Evolutionary conservation across 1,140 invertebrate species (phyloP), one percentile per base, ranked within the genome.

Genomic region (Nephila pilipes): DNA sequence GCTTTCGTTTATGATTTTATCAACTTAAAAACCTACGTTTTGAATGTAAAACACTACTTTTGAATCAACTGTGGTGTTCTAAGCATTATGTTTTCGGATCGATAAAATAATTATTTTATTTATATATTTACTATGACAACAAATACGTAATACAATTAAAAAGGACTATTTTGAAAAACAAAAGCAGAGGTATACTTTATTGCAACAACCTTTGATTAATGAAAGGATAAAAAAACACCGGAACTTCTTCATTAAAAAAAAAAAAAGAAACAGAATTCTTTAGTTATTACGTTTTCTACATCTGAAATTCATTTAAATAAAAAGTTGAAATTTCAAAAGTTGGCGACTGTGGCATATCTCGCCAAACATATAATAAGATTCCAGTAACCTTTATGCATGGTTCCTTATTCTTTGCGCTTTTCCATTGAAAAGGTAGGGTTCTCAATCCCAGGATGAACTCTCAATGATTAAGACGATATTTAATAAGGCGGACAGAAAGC

Each of bases 391-490:
- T 46, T 55, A 0, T 5, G 79, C n/a, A 89, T 22, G 6, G 32
- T 91, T 90, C 75, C 69, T 91, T 69, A n/a, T 88, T 91, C 80
- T 83, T 83, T 83, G 54, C 88, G 16, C 55, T 25, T 36, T 58
- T 55, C 54, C 25, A 36, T 32, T 69, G 63, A 38, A 89, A 55
- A 79, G 60, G 36, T 89, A 89, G 87, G 60, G 29, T 63, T 92
- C 79, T 55, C 57, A 85, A 92, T 92, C 90, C 81, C 55, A 54
- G 90, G 90, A 85, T 85, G 58, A 85, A 92, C 58, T 54, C 60
- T 65, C 79, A 22, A 92, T 85, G 90, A 92, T 92, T 92, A 92
- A 92, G 90, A 57, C 63, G 90, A 92, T 92, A 92, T 92, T 92
- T 92, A 92, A 92, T 92, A 92, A 90, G 89, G 89, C 25, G 57